Evolutionary conservation across 2,113 vertebrate species (phyloP), one percentile per base, ranked within the genome.

Genomic region (Notiomystis cincta): DNA sequence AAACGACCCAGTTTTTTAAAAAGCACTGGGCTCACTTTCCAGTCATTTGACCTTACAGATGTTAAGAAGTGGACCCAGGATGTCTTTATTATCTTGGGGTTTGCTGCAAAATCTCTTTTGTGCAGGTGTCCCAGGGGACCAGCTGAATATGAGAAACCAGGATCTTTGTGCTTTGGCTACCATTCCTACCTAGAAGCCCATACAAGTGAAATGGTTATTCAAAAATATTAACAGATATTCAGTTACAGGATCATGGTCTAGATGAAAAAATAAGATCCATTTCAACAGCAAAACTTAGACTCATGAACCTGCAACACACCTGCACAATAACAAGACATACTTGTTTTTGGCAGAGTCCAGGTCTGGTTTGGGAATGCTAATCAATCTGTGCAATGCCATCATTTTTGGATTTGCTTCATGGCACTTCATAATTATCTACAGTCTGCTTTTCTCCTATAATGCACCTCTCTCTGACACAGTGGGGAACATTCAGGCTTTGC

Each of bases 151-250:
- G 53, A 87, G 67, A 96, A 95, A 93, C 82, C 92, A 91, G 61
- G 42, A 76, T 72, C 77, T 96, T 91, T 95, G 85, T 89, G 20
- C 7, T 35, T 86, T 71, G 42, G 35, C 61, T 96, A 45, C 42
- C 35, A 47, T 96, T 75, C 58, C 45, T 86, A 60, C 72, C 70
- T 67, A 93, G 69, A 94, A 91, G 82, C 37, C 82, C 69, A 91
- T 76, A 54, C 71, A 93, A 85, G 50, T 77, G 76, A 88, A 94
- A 88, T 92, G 95, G 87, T 96, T 97, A 96, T 90, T 95, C 92
- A 69, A 96, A 94, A 87, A 96, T 97, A 98, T 97, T 97, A 97
- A 93, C 71, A 95, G 95, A 95, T 97, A 97, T 96, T 97, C 84
- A 79, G 87, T 97, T 98, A 98, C 96, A 93, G 86, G 73, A 94